Base-by-base conservation (phyloP, 2,797 vertebrate genomes). In the Pangasius mekongensis region DNA sequence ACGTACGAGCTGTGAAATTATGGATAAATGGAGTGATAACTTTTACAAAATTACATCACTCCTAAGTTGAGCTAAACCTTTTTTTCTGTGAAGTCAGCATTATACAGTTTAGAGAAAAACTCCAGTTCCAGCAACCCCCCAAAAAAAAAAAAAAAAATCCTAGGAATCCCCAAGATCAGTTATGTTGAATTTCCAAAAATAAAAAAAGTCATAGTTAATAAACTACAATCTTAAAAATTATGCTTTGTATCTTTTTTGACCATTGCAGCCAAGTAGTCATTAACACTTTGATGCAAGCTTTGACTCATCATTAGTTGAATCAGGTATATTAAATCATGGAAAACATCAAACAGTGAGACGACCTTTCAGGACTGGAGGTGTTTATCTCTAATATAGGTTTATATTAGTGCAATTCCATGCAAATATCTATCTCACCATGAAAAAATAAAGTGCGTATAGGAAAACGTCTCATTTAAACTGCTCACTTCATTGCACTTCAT, bases 1-100 rank as follows among this genome's bases (percentile, higher is more conserved):
- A 69, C 3, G 20, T 58, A 56, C n/a, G 13, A 67, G 67, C 62
- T 33, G 62, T 58, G 64, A 85, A 85, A 47, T 60, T 84, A n/a
- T 13, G n/a, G 52, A 60, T 43, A 33, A 71, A 5, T 14, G 3
- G 20, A n/a, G 14, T 27, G 56, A 60, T 39, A 7, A 36, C 6
- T 64, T 64, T 43, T 62, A 24, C 54, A 16, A 62, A n/a, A 82
- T n/a, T 24, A 62, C 36, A 1, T 60, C 33, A 27, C 3, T 81
- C 54, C n/a, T 58, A 30, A 56, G 16, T 80, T 20, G 9, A 20
- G 52, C 5, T 33, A 7, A 3, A 20, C n/a, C n/a, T 78, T 30
- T 49, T 77, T 36, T 81, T 2, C 20, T 52, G 33, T 39, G 52
- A 78, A 78, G 30, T 24, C 20, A 27, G 20, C 16, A 83, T 39